phyloP scores from a whole-genome alignment of 2,888 invertebrate genomes.

The Mactromeris polynyma region DNA sequence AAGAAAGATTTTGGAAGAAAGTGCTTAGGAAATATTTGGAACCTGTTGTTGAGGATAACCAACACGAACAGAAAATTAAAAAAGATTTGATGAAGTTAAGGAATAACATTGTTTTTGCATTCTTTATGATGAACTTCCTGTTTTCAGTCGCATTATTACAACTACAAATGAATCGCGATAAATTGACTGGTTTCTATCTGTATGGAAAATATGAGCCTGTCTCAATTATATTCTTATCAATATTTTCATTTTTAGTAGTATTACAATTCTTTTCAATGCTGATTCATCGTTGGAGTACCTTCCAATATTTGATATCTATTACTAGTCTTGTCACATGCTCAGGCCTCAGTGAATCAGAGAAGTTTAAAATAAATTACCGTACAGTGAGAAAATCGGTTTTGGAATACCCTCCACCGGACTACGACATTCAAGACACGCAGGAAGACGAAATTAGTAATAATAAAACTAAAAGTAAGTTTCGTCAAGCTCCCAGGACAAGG shows the following conservation, averaged over 20 bases:
- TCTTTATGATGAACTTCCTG: constrained; percentile 97
- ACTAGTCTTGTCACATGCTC: constrained; percentile 88
- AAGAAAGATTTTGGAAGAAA: constrained; percentile 97
- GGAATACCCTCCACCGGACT: background rate
- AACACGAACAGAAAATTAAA: constrained; percentile 84
- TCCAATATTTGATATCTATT: constrained; percentile 98
- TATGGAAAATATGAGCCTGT: constrained; percentile 81
- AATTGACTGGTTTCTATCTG: constrained; percentile 90
- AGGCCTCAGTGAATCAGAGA: background rate
- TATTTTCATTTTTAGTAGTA: constrained; percentile 97
- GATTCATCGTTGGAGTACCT: constrained; percentile 98
- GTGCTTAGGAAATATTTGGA: constrained; percentile 96
- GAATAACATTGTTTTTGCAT: constrained; percentile 78
- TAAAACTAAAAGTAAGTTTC: background rate
- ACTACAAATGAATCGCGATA: constrained; percentile 91
- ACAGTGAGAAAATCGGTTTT: background rate
- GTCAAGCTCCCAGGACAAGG: background rate
- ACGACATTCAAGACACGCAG: background rate
- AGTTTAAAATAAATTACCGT: background rate
- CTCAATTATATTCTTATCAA: constrained; percentile 98
- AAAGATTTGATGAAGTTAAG: constrained; percentile 69
- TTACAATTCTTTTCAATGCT: constrained; percentile 99
- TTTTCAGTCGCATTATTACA: constrained; percentile 99
- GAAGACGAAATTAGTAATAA: background rate
- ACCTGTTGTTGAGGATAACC: constrained; percentile 96